These are phyloP conservation scores for Trichonephila inaurata DNA, from an alignment of 1,140 invertebrate genomes.

Conservation along the genomic window DNA sequence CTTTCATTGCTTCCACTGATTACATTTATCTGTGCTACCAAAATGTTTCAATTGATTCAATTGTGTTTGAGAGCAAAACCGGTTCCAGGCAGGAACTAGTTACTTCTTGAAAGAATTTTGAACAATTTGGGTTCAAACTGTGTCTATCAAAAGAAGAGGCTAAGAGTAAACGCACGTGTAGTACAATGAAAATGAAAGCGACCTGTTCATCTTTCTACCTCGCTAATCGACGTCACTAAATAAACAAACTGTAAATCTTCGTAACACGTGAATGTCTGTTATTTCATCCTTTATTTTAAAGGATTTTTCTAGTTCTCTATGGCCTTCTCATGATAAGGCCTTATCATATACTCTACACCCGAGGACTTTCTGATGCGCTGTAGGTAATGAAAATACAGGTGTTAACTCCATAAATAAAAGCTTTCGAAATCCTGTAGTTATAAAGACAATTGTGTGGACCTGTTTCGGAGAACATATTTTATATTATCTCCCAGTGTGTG, in stretches of 20 bases:
- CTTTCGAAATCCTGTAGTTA: background rate
- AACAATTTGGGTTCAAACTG: background rate
- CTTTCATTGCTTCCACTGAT: background rate
- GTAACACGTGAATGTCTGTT: constrained; percentile 12
- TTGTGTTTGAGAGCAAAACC: background rate
- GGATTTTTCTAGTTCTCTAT: background rate
- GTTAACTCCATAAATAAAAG: background rate
- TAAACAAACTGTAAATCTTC: constrained; percentile 11
- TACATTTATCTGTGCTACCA: background rate
- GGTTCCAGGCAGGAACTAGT: background rate
- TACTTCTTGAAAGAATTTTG: background rate
- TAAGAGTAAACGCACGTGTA: background rate
- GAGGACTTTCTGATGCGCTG: background rate
- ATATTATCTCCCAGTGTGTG: no score
- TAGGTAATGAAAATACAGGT: background rate
- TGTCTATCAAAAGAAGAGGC: background rate
- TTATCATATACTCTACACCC: background rate
- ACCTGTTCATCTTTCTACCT: background rate
- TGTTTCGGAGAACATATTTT: background rate
- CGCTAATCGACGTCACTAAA: background rate
- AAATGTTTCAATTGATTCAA: background rate
- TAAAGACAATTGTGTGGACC: background rate
- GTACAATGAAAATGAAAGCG: background rate
- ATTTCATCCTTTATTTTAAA: background rate
- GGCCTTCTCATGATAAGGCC: background rate